Conservation (phyloP, 2,113 vertebrate genomes). For the Amazona guildingii region DNA sequence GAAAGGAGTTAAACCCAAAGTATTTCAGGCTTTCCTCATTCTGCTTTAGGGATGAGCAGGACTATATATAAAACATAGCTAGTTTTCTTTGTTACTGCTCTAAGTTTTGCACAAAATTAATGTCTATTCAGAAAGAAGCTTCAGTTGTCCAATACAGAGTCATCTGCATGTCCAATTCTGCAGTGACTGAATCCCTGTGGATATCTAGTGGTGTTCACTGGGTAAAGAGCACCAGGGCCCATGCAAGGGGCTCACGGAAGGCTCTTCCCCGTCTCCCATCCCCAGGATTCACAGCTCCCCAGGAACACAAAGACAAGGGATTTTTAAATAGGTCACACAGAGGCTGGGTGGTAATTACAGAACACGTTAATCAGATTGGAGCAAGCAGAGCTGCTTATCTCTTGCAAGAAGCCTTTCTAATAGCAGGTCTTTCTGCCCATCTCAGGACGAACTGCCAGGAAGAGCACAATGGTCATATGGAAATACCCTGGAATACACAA, state of each 20-base stretch:
- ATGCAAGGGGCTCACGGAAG: background rate
- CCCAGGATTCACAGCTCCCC: background rate
- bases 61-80: background rate
- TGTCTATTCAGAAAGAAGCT: background rate
- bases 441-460: background rate
- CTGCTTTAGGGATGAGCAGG: background rate
- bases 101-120: background rate
- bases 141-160: fast-evolving
- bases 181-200: fast-evolving
- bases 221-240: background rate
- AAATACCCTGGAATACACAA: background rate
- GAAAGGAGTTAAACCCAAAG: background rate
- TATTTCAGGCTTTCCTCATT: background rate
- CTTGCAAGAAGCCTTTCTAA: background rate
- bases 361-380: constrained; percentile 45
- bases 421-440: background rate
- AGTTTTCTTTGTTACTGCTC: background rate
- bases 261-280: background rate
- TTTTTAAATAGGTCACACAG: constrained; percentile 40
- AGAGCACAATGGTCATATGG: background rate
- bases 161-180: fast-evolving
- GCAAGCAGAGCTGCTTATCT: constrained; percentile 42
- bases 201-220: fast-evolving
- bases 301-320: constrained; percentile 20
- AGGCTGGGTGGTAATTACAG: constrained; percentile 51